These are phyloP conservation scores for Lordiphosa andalusiaca DNA, from an alignment of 2,888 invertebrate genomes.

Conservation along the genomic window DNA sequence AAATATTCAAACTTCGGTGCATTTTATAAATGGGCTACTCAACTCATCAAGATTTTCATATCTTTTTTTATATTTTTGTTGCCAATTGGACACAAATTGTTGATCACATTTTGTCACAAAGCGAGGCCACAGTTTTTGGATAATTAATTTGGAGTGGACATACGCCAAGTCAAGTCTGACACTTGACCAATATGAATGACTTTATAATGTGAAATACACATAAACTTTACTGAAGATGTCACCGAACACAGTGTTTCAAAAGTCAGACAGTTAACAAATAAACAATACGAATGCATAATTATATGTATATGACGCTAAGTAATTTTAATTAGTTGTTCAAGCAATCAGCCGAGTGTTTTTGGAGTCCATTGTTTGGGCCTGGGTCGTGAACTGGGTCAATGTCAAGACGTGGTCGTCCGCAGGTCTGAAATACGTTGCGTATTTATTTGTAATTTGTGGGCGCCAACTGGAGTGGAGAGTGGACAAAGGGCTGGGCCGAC, in stretches of 20 bases:
- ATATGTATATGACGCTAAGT: slow-evolving; percentile 46
- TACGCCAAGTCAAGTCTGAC: slow-evolving; percentile 4
- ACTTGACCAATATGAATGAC: slow-evolving; percentile 8
- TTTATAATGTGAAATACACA: slow-evolving; percentile 3
- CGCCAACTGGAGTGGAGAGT: slow-evolving; percentile 34
- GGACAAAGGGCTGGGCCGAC: slow-evolving; percentile 32
- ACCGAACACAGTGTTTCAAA: slow-evolving; percentile 41
- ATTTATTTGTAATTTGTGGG: slow-evolving; percentile 43
- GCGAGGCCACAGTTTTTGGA: not conserved
- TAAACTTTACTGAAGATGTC: slow-evolving; percentile 39
- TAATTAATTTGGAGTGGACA: slow-evolving; percentile 13
- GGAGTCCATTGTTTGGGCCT: slow-evolving; percentile 19
- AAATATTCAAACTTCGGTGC: no score
- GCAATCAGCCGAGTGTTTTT: slow-evolving; percentile 41
- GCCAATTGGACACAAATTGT: no score
- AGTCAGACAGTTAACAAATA: slow-evolving; percentile 28
- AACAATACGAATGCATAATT: slow-evolving; percentile 36
- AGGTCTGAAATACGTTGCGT: slow-evolving; percentile 23
- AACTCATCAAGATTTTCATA: no score
- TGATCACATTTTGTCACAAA: no score
- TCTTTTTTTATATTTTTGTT: no score
- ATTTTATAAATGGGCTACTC: no score
- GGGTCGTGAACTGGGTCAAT: slow-evolving; percentile 65
- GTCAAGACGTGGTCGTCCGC: slow-evolving; percentile 46
- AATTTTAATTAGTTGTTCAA: slow-evolving; percentile 62